These are phyloP conservation scores for Holothuria leucospilota DNA, from an alignment of 53 echinoderm and acorn worm species.

Conservation along the genomic window DNA sequence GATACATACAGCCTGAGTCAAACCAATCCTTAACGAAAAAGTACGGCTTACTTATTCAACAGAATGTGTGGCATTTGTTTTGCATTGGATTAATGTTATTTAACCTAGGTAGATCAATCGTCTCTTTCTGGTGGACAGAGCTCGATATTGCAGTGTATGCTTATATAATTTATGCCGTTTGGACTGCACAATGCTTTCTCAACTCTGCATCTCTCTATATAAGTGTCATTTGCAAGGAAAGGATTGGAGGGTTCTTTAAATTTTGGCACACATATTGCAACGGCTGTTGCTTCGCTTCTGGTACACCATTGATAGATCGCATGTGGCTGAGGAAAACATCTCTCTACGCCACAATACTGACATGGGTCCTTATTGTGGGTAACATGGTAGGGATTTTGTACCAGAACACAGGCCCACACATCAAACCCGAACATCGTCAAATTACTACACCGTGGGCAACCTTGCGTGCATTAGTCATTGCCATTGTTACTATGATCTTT, in stretches of 20 bases:
- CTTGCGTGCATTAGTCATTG: background rate
- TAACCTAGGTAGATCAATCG: background rate
- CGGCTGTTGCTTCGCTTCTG: no score
- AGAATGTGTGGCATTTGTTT: conserved; percentile 9
- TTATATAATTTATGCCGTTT: background rate
- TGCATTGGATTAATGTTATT: conserved; percentile 5
- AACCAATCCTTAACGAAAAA: background rate
- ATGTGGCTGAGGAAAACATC: no score
- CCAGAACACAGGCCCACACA: no score
- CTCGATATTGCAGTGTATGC: background rate
- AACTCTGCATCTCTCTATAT: conserved; percentile 9
- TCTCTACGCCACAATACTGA: no score
- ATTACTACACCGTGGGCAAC: no score
- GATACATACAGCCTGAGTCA: background rate
- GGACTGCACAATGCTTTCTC: background rate
- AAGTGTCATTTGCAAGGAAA: no score
- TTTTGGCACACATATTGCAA: no score
- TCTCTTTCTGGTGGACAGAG: conserved; percentile 24
- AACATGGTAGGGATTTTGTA: no score
- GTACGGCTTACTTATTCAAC: background rate
- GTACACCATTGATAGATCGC: no score
- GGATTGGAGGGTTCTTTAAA: no score
- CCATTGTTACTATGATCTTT: background rate
- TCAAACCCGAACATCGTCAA: no score
- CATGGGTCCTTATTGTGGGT: no score